A percentile compares a stretch with the other conserved stretches of the same genome.
Evolutionary conservation across 2,113 vertebrate species (phyloP).

Genomic region (Rousettus leschenaultii): DNA sequence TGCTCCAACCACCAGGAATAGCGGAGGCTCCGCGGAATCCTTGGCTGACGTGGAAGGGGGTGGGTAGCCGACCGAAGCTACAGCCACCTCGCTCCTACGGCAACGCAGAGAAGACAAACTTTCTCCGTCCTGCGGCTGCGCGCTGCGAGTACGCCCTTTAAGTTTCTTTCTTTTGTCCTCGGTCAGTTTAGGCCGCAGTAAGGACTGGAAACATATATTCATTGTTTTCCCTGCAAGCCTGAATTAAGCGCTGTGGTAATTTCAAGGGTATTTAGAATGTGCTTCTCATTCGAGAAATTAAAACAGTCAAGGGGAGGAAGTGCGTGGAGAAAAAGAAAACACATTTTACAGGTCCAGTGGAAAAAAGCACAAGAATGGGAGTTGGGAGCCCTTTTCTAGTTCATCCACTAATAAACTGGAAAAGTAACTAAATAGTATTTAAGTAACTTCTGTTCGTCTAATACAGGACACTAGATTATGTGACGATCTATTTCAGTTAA

Average conservation of each 20-base stretch:
- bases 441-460: neutral
- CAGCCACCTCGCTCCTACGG: conserved; percentile 79
- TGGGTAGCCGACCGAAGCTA: neutral
- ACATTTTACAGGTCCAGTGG: neutral
- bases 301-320: neutral
- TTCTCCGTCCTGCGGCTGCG: conserved; percentile 11
- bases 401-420: neutral
- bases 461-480: neutral
- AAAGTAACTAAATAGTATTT: neutral
- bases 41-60: conserved; percentile 84
- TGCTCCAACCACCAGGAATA: neutral
- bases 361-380: neutral
- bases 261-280: neutral
- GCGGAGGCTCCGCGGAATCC: neutral
- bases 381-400: neutral
- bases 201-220: neutral
- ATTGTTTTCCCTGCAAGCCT: neutral
- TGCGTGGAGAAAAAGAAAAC: neutral
- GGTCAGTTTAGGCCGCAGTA: neutral
- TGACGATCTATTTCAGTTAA: neutral
- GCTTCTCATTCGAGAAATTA: neutral
- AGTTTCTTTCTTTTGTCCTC: fast-evolving
- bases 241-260: neutral
- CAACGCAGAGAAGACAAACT: conserved; percentile 61
- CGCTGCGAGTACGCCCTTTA: fast-evolving